A percentile compares a stretch with the other conserved stretches of the same genome.
Evolutionary conservation across 1,140 invertebrate species (phyloP).

Genomic region (Callitettix versicolor): DNA sequence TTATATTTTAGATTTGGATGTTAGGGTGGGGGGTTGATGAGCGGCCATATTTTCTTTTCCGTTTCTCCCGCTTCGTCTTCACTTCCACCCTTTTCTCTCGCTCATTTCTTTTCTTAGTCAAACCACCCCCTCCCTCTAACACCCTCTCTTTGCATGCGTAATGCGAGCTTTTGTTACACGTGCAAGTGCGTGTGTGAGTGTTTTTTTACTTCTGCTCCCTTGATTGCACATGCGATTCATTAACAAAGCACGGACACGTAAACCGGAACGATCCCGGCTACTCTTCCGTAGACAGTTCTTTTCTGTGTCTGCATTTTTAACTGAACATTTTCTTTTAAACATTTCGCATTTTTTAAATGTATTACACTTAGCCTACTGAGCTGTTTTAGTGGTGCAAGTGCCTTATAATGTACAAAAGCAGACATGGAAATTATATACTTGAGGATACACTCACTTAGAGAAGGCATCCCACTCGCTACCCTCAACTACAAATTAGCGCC

Average conservation of each 20-base stretch:
- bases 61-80: conserved; percentile 10
- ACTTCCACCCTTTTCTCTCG: conserved; percentile 5
- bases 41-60: conserved; percentile 18
- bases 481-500: too few species aligned
- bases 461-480: too few species aligned
- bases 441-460: too few species aligned
- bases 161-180: conserved; percentile 11
- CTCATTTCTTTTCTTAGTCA: conserved; percentile 15
- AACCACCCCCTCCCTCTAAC: neutral
- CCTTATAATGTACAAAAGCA: too few species aligned
- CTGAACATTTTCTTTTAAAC: too few species aligned
- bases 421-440: too few species aligned
- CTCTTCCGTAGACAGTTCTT: too few species aligned
- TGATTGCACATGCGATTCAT: neutral
- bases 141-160: conserved; percentile 11
- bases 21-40: conserved; percentile 11
- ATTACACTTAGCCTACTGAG: too few species aligned
- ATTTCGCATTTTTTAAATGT: too few species aligned
- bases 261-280: too few species aligned
- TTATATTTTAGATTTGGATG: conserved; percentile 16
- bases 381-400: too few species aligned
- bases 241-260: neutral
- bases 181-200: neutral
- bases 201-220: neutral
- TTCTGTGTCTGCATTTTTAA: too few species aligned